Conservation (phyloP, 2,797 vertebrate genomes). For the Nyctalus aviator region DNA sequence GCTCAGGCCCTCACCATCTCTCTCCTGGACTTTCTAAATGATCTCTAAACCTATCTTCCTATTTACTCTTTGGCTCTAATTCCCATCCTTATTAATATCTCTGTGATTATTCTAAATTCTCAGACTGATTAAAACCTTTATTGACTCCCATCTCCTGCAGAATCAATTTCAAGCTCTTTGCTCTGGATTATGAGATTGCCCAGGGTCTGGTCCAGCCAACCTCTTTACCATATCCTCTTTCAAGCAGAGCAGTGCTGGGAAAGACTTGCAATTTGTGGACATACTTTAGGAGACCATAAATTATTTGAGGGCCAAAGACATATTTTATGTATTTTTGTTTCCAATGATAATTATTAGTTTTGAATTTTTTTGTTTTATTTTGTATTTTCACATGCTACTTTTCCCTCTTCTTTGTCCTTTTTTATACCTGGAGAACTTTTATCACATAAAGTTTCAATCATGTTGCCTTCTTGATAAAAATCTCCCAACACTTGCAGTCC, state of each 20-base stretch:
- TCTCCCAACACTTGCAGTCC: background rate
- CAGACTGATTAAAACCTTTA: background rate
- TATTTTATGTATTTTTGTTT: constrained; percentile 4
- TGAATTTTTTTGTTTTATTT: background rate
- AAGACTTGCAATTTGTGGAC: background rate
- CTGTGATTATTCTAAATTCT: background rate
- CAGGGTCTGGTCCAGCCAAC: background rate
- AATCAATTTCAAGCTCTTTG: background rate
- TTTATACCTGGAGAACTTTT: background rate
- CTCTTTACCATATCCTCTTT: background rate
- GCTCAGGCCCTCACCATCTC: background rate
- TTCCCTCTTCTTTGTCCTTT: background rate
- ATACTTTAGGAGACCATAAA: background rate
- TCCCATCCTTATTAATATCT: background rate
- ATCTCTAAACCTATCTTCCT: background rate
- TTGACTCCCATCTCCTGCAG: background rate
- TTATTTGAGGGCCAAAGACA: background rate
- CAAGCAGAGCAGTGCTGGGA: background rate
- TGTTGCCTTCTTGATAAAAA: background rate
- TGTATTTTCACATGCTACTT: background rate
- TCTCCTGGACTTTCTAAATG: background rate
- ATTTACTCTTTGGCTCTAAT: background rate
- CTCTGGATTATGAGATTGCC: background rate
- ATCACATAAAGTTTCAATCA: background rate
- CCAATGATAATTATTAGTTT: background rate